These are phyloP conservation scores for Palythoa grandiflora DNA, from an alignment of 92 coral and sea anemone genomes.

Conservation along the genomic window DNA sequence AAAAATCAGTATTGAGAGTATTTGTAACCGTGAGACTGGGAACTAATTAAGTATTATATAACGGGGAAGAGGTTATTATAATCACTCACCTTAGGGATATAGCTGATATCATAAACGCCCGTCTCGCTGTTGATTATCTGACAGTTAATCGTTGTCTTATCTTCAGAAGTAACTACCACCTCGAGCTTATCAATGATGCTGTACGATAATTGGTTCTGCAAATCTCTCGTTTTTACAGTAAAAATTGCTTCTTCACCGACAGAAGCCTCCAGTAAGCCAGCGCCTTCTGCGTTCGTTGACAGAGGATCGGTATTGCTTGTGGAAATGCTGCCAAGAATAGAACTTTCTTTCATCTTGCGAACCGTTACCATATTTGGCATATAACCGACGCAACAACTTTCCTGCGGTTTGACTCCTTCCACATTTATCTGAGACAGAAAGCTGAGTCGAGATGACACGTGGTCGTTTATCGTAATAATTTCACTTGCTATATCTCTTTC, in stretches of 20 bases:
- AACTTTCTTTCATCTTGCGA: slow-evolving; percentile 71
- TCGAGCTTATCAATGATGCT: slow-evolving; percentile 74
- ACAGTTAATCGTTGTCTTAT: slow-evolving; percentile 41
- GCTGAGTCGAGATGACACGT: slow-evolving; percentile 73
- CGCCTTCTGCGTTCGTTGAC: slow-evolving; percentile 74
- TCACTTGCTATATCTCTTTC: slow-evolving; percentile 77
- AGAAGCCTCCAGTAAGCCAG: slow-evolving; percentile 73
- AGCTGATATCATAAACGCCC: slow-evolving; percentile 77
- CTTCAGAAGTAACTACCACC: slow-evolving; percentile 60
- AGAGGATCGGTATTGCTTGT: slow-evolving; percentile 81
- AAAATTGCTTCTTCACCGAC: slow-evolving; percentile 86
- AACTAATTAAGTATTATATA: neutral
- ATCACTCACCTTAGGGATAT: slow-evolving; percentile 61
- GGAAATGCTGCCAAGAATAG: slow-evolving; percentile 77
- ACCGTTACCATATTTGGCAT: slow-evolving; percentile 77
- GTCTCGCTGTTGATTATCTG: slow-evolving; percentile 65
- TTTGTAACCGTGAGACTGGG: too few species aligned
- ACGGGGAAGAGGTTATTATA: neutral
- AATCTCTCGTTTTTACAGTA: slow-evolving; percentile 75
- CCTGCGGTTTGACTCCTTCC: slow-evolving; percentile 77
- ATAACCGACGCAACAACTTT: slow-evolving; percentile 78
- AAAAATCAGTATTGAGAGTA: too few species aligned
- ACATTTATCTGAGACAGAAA: slow-evolving; percentile 61
- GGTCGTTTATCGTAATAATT: slow-evolving; percentile 61
- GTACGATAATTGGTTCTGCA: slow-evolving; percentile 79